These are phyloP conservation scores for Campodea augens DNA, from an alignment of 1,140 invertebrate species.

Conservation along the genomic window DNA sequence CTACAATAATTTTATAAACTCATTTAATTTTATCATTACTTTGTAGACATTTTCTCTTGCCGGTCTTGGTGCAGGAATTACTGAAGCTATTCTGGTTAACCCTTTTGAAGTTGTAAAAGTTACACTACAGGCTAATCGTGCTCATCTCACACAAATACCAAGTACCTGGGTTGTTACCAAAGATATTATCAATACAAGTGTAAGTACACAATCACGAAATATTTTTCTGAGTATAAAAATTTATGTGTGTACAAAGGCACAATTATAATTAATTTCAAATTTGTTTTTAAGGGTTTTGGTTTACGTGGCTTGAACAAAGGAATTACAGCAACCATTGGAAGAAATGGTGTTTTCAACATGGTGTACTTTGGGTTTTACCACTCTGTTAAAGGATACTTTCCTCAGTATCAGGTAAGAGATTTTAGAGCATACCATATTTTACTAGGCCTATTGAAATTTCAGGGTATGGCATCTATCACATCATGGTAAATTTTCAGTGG, in stretches of 20 bases:
- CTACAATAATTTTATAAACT: neutral
- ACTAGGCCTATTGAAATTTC: too few relatives aligned
- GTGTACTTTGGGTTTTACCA: conserved; percentile 90
- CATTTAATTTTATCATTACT: conserved; percentile 14
- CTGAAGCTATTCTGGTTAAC: conserved; percentile 76
- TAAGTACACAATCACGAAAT: conserved; percentile 8
- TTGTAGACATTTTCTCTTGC: conserved; percentile 64
- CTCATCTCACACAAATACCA: conserved; percentile 30
- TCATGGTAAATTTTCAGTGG: too few relatives aligned
- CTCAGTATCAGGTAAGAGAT: conserved; percentile 40
- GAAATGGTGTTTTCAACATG: conserved; percentile 80
- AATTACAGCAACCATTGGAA: conserved; percentile 62
- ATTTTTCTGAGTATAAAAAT: neutral
- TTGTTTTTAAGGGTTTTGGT: conserved; percentile 38
- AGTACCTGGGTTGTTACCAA: conserved; percentile 58
- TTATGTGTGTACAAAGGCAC: neutral
- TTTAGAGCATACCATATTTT: too few relatives aligned
- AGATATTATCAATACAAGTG: conserved; percentile 48
- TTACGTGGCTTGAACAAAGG: conserved; percentile 65
- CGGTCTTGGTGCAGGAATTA: conserved; percentile 64
- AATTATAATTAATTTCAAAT: neutral
- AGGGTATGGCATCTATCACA: too few relatives aligned
- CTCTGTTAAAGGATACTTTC: conserved; percentile 58
- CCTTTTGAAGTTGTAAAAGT: conserved; percentile 93
- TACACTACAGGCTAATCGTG: conserved; percentile 47